Evolutionary conservation across 92 coral and sea anemone genomes (phyloP).

Genomic region (Virgularia gustaviana): DNA sequence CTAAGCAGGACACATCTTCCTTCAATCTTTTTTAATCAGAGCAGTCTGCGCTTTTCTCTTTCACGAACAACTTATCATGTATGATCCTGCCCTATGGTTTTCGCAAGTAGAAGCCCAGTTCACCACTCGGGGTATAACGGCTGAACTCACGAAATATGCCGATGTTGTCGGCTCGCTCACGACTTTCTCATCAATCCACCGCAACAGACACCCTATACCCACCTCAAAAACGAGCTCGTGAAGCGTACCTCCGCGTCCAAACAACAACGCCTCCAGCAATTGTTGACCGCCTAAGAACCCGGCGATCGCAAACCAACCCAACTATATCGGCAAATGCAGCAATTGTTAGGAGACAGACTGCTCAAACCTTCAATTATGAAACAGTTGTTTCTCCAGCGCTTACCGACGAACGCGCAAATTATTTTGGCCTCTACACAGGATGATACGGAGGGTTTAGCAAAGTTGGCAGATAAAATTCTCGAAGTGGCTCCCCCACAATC

Average conservation of each 20-base stretch:
- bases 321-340: slow-evolving; percentile 4
- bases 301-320: slow-evolving; percentile 13
- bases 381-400: background rate
- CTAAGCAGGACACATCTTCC: too few relatives aligned
- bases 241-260: background rate
- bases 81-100: slow-evolving; percentile 23
- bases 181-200: slow-evolving; percentile 4
- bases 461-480: too few relatives aligned
- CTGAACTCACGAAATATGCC: background rate
- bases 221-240: background rate
- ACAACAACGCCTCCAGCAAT: background rate
- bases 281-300: background rate
- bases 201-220: background rate
- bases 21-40: too few relatives aligned
- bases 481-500: background rate
- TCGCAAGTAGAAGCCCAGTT: slow-evolving; percentile 24
- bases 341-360: background rate
- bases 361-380: background rate
- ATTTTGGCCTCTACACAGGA: background rate
- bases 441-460: background rate
- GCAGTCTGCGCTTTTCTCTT: too few relatives aligned
- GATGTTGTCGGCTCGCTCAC: background rate
- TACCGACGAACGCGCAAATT: background rate
- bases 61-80: too few relatives aligned
- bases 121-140: background rate